Conservation (phyloP, 2,113 vertebrate genomes). For the Fukomys damarensis region DNA sequence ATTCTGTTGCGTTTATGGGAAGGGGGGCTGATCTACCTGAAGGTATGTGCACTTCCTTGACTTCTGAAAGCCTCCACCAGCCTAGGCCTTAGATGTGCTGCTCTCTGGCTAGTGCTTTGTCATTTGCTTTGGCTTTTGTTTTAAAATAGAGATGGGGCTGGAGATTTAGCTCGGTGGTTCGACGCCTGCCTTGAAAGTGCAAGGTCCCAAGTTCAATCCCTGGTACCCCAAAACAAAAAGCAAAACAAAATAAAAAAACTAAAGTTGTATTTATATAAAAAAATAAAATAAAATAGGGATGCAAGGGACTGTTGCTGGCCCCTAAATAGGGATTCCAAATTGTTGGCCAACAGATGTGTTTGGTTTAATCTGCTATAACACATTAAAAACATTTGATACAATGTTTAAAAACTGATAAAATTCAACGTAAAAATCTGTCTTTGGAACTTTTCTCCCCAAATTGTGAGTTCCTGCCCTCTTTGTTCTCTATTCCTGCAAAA, state of each 20-base stretch:
- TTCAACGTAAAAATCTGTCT: slow-evolving; percentile 35
- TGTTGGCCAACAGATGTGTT: slow-evolving; percentile 51
- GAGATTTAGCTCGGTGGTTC: too few species aligned
- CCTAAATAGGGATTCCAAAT: slow-evolving; percentile 24
- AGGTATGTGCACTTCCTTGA: neutral
- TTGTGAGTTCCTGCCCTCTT: neutral
- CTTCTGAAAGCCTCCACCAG: neutral
- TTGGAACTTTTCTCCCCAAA: slow-evolving; percentile 34
- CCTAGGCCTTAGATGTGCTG: neutral
- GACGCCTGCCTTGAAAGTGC: too few species aligned
- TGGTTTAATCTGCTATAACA: slow-evolving; percentile 61
- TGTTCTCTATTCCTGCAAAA: neutral
- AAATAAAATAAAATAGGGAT: neutral
- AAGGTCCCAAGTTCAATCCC: too few species aligned
- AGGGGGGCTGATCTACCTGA: neutral
- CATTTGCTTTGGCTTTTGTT: slow-evolving; percentile 36
- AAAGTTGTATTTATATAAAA: too few species aligned
- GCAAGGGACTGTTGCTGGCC: slow-evolving; percentile 13
- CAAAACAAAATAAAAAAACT: too few species aligned
- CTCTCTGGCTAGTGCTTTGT: neutral
- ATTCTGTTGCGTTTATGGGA: neutral
- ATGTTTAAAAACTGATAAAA: slow-evolving; percentile 40
- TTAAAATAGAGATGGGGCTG: slow-evolving; percentile 38
- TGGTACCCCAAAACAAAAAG: too few species aligned
- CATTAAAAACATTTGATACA: slow-evolving; percentile 56